Evolutionary conservation across 2,888 invertebrate species (phyloP).

Genomic region (Dyspetes luteomarginatus): DNA sequence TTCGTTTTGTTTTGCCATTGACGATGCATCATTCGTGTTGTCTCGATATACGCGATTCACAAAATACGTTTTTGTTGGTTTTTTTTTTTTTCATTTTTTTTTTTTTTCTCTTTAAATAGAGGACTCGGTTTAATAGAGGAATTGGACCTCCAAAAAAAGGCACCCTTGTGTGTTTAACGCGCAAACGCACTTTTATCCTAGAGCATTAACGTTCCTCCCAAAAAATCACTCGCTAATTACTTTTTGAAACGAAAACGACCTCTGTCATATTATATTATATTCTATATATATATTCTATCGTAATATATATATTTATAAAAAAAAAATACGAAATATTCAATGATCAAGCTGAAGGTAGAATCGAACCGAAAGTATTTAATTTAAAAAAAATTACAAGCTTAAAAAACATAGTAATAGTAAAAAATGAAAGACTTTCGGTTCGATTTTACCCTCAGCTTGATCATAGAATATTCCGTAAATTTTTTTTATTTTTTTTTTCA

Average conservation of each 20-base stretch:
- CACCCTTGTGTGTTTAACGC: slow-evolving; percentile 65
- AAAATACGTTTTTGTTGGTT: slow-evolving; percentile 2
- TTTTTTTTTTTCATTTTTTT: slow-evolving; percentile 16
- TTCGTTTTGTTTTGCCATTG: neutral
- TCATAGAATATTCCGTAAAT: slow-evolving; percentile 32
- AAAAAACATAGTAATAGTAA: too few relatives aligned
- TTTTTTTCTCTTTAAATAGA: too few relatives aligned
- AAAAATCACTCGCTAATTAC: slow-evolving; percentile 46
- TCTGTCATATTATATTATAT: slow-evolving; percentile 1
- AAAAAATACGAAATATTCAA: slow-evolving; percentile 37
- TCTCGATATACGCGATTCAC: slow-evolving; percentile 21
- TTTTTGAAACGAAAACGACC: slow-evolving; percentile 48
- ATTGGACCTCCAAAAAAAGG: slow-evolving; percentile 62
- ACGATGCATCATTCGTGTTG: slow-evolving; percentile 31
- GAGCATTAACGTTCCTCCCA: slow-evolving; percentile 38
- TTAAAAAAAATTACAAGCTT: too few relatives aligned
- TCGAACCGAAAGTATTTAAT: too few relatives aligned
- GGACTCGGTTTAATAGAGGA: slow-evolving; percentile 12
- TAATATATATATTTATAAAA: slow-evolving; percentile 23
- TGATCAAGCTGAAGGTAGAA: too few relatives aligned
- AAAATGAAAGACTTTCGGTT: too few relatives aligned
- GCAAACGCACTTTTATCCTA: slow-evolving; percentile 54
- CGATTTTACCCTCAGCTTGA: too few relatives aligned
- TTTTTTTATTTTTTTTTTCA: slow-evolving; percentile 41
- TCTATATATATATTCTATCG: slow-evolving; percentile 2